Conservation (phyloP, 2,888 invertebrate species). For the Hecatera dysodea region DNA sequence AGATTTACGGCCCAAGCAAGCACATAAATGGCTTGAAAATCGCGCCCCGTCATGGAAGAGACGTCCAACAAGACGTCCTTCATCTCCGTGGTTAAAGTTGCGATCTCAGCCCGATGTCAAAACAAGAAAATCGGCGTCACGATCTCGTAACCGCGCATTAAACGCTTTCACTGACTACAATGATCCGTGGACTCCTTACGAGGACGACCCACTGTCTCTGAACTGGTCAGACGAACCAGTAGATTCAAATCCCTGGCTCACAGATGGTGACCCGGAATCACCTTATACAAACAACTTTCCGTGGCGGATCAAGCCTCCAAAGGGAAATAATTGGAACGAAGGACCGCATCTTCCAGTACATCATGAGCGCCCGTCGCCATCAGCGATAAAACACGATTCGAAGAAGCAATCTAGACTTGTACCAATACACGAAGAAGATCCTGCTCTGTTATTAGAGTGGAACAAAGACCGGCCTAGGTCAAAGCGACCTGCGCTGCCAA, state of each 20-base stretch:
- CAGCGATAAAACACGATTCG: slow-evolving; percentile 10
- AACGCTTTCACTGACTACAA: background rate
- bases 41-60: slow-evolving; percentile 27
- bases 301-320: background rate
- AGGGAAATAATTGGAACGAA: background rate
- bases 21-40: background rate
- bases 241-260: background rate
- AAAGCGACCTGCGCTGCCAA: slow-evolving; percentile 10
- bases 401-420: slow-evolving; percentile 6
- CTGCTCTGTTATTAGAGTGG: slow-evolving; percentile 13
- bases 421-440: slow-evolving; percentile 20
- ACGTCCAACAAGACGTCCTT: slow-evolving; percentile 16
- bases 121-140: slow-evolving; percentile 17
- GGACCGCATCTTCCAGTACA: background rate
- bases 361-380: background rate
- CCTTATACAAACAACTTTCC: background rate
- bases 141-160: background rate
- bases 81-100: background rate
- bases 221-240: slow-evolving; percentile 9
- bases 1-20: background rate
- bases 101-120: background rate
- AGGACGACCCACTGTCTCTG: slow-evolving; percentile 11
- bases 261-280: background rate
- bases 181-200: slow-evolving; percentile 13
- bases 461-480: background rate